Evolutionary conservation across 2,888 invertebrate genomes (phyloP).

Genomic region (Quadriops clusia): DNA sequence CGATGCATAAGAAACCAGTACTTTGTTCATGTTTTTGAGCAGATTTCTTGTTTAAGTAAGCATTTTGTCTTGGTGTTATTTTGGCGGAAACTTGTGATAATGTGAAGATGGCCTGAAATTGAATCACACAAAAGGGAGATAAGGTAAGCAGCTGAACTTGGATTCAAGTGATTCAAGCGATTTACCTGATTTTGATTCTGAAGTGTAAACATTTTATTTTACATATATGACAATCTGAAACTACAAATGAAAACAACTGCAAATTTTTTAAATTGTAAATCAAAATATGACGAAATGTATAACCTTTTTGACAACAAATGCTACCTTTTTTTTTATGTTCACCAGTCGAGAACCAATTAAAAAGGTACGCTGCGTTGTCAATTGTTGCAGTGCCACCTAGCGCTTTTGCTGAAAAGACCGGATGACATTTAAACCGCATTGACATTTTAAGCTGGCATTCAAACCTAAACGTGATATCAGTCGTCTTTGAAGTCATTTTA

Average conservation of each 20-base stretch:
- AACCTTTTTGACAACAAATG: conserved; percentile 28
- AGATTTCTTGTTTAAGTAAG: conserved; percentile 29
- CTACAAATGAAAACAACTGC: conserved; percentile 16
- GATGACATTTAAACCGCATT: no score
- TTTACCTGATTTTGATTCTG: conserved; percentile 41
- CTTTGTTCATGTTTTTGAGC: conserved; percentile 23
- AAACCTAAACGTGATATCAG: no score
- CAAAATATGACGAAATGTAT: conserved; percentile 19
- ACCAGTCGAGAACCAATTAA: no score
- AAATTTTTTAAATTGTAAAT: conserved; percentile 16
- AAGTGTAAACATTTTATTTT: conserved; percentile 35
- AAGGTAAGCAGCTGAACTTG: conserved; percentile 5
- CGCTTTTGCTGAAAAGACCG: no score
- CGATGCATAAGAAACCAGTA: conserved; percentile 30
- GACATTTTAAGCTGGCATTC: no score
- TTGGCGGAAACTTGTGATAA: conserved; percentile 36
- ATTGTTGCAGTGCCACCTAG: no score
- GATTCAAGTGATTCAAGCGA: not conserved
- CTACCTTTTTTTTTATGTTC: no score
- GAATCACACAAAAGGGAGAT: conserved; percentile 6
- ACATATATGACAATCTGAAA: conserved; percentile 18
- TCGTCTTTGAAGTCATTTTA: no score
- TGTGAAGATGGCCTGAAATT: conserved; percentile 32
- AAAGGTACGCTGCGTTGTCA: no score
- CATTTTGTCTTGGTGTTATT: conserved; percentile 33